phyloP scores from a whole-genome alignment of 2,888 invertebrate genomes.

The Apocheima hispidaria region DNA sequence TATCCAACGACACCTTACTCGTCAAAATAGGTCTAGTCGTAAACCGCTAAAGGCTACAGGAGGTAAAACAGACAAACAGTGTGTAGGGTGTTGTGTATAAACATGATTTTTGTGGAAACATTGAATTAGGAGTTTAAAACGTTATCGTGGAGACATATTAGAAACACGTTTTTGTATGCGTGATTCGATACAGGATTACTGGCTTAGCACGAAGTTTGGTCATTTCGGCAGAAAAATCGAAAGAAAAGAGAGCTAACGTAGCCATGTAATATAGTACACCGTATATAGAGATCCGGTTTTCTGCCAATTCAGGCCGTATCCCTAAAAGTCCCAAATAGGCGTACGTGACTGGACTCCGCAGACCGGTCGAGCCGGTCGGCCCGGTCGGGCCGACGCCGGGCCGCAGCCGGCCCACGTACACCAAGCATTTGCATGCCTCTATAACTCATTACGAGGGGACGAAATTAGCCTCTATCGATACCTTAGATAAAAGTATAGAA shows the following conservation, averaged over 20 bases:
- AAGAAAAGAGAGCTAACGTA: constrained; percentile 5
- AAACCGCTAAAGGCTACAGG: too few relatives aligned
- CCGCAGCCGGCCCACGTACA: constrained; percentile 12
- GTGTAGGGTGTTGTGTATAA: too few relatives aligned
- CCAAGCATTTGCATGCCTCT: constrained; percentile 46
- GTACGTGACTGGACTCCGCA: constrained; percentile 34
- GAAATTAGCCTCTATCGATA: constrained; percentile 41
- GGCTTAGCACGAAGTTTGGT: background rate
- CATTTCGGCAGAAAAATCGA: background rate
- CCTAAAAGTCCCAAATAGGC: constrained; percentile 40
- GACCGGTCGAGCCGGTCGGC: background rate
- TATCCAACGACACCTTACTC: too few relatives aligned
- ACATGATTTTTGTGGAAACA: background rate
- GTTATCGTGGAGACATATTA: background rate
- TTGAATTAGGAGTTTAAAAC: constrained; percentile 12
- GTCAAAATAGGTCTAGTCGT: too few relatives aligned
- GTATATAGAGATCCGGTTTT: constrained; percentile 18
- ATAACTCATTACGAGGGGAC: constrained; percentile 39
- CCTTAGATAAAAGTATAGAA: constrained; percentile 27
- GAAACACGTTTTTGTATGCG: background rate
- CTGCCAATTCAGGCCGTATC: constrained; percentile 32
- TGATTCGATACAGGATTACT: background rate
- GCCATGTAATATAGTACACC: constrained; percentile 11
- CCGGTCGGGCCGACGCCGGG: background rate
- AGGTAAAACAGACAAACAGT: too few relatives aligned